A percentile compares a stretch with the other conserved stretches of the same genome.
These are phyloP conservation scores for Hippoglossus hippoglossus DNA, from an alignment of 2,797 vertebrate species.

Conservation along the genomic window DNA sequence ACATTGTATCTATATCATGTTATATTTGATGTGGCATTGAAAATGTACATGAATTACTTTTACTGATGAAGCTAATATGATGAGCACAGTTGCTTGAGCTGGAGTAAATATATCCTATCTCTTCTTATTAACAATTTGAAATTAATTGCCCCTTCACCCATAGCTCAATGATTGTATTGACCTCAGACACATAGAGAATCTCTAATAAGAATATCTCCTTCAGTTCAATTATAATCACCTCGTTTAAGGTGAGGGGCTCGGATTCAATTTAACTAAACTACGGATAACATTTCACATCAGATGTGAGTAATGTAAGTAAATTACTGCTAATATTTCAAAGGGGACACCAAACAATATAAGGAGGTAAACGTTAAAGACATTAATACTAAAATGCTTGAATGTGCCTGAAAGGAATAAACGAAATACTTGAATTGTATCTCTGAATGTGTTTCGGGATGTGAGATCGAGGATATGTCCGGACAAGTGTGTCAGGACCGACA, in stretches of 20 bases:
- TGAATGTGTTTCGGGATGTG: neutral
- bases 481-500: too few species aligned
- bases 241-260: neutral
- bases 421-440: neutral
- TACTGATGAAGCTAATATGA: too few species aligned
- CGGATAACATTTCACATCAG: neutral
- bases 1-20: too few species aligned
- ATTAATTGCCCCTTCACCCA: neutral
- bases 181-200: neutral
- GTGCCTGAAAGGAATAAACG: neutral
- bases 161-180: neutral
- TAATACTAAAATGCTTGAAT: neutral
- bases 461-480: too few species aligned
- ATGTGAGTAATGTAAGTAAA: too few species aligned
- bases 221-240: neutral
- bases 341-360: neutral
- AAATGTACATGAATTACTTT: too few species aligned
- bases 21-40: too few species aligned
- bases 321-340: neutral
- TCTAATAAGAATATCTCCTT: constrained; percentile 10
- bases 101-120: neutral
- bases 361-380: neutral
- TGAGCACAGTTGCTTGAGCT: neutral
- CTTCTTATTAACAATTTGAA: neutral
- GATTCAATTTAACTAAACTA: neutral